These are phyloP conservation scores for Simalia tracyae DNA, from an alignment of 2,797 vertebrate genomes.

Conservation along the genomic window DNA sequence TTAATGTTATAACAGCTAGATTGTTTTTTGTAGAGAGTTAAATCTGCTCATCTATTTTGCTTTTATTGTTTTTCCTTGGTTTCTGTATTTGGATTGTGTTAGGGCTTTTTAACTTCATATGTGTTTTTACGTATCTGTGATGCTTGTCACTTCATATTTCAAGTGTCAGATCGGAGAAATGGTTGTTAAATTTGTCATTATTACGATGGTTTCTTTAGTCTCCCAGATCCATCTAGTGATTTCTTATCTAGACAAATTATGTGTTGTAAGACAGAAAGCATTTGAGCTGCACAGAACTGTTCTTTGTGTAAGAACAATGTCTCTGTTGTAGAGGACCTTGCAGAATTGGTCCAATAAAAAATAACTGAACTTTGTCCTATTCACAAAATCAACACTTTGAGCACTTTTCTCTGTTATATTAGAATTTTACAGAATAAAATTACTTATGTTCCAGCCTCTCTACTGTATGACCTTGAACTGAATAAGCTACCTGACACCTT, in stretches of 20 bases:
- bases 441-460: not conserved
- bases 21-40: not conserved
- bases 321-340: not conserved
- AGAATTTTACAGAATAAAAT: not conserved
- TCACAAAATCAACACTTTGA: not conserved
- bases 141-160: not conserved
- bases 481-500: not conserved
- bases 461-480: accelerated
- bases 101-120: not conserved
- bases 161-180: not conserved
- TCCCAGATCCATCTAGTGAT: not conserved
- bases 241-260: not conserved
- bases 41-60: not conserved
- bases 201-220: not conserved
- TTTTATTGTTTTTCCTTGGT: not conserved
- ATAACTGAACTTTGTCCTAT: not conserved
- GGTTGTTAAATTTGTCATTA: not conserved
- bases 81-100: not conserved
- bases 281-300: not conserved
- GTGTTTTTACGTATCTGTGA: not conserved
- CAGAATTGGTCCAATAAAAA: not conserved
- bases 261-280: not conserved
- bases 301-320: not conserved
- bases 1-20: not conserved
- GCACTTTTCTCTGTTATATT: not conserved